phyloP scores from a whole-genome alignment of 2,797 vertebrate species.

The Hoplostethus mediterraneus region DNA sequence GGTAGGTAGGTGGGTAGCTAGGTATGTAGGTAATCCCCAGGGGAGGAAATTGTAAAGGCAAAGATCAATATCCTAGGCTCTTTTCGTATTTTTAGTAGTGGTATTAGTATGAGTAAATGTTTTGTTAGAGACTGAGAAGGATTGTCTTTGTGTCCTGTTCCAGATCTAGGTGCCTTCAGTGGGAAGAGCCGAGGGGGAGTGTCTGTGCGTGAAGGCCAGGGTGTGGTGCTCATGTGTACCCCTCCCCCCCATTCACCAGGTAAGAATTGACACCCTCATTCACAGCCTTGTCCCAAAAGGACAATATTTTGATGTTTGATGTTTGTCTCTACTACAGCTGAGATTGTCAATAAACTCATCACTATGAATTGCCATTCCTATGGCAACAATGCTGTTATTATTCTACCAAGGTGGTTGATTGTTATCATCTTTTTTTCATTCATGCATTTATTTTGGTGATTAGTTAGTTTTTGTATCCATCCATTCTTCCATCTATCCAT shows the following conservation, averaged over 20 bases:
- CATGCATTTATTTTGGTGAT: slow-evolving; percentile 31
- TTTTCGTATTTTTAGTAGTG: too few relatives aligned
- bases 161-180: slow-evolving; percentile 94
- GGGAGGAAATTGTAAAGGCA: not conserved
- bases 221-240: slow-evolving; percentile 95
- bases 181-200: slow-evolving; percentile 91
- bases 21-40: too few relatives aligned
- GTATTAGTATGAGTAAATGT: not conserved
- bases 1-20: too few relatives aligned
- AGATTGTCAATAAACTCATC: slow-evolving; percentile 27
- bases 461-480: slow-evolving; percentile 22
- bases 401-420: slow-evolving; percentile 23
- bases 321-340: not conserved
- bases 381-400: slow-evolving; percentile 27
- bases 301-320: too few relatives aligned
- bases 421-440: not conserved
- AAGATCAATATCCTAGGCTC: not conserved
- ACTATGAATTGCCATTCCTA: slow-evolving; percentile 11
- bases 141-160: slow-evolving; percentile 29
- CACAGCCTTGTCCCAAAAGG: not conserved
- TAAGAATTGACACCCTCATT: slow-evolving; percentile 65
- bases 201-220: slow-evolving; percentile 96
- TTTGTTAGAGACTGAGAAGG: slow-evolving; percentile 2
- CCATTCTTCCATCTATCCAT: slow-evolving; percentile 31
- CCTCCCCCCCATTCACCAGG: slow-evolving; percentile 96